Percentiles rank a stretch among this genome's conserved stretches.
These are phyloP conservation scores for Arvicola amphibius DNA, from an alignment of 2,797 vertebrate species.

Conservation along the genomic window DNA sequence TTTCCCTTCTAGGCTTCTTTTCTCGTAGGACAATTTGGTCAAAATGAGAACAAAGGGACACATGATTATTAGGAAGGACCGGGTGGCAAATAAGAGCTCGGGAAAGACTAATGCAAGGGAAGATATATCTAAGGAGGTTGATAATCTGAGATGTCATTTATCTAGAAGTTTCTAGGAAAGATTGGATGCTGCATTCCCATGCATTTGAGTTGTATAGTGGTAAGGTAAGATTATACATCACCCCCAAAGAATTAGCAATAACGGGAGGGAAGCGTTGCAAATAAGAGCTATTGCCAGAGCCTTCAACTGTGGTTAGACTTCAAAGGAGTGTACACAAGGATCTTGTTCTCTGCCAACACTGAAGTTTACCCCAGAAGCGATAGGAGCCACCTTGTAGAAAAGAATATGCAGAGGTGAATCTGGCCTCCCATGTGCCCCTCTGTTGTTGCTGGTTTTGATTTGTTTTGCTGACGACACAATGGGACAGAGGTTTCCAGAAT, in stretches of 20 bases:
- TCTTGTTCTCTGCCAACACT: neutral
- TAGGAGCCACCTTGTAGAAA: neutral
- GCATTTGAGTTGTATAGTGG: neutral
- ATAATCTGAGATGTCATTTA: neutral
- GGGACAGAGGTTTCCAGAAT: conserved; percentile 26
- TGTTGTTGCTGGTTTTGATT: neutral
- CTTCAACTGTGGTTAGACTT: conserved; percentile 33
- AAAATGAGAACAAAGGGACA: neutral
- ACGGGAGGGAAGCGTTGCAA: conserved; percentile 63
- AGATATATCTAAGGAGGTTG: neutral
- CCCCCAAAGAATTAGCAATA: conserved; percentile 45
- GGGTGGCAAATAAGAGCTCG: neutral
- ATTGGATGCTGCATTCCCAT: neutral
- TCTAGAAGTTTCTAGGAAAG: neutral
- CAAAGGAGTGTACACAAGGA: neutral
- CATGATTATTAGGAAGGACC: neutral
- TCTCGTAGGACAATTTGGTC: neutral
- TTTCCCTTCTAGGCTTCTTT: neutral
- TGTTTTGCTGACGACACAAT: neutral
- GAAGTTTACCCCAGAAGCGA: neutral
- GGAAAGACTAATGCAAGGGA: neutral
- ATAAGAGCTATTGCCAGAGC: conserved; percentile 54
- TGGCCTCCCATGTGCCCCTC: neutral
- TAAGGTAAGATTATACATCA: conserved; percentile 61
- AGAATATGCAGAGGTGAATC: neutral